phyloP scores from a whole-genome alignment of 2,113 vertebrate genomes.

The Shinisaurus crocodilurus region DNA sequence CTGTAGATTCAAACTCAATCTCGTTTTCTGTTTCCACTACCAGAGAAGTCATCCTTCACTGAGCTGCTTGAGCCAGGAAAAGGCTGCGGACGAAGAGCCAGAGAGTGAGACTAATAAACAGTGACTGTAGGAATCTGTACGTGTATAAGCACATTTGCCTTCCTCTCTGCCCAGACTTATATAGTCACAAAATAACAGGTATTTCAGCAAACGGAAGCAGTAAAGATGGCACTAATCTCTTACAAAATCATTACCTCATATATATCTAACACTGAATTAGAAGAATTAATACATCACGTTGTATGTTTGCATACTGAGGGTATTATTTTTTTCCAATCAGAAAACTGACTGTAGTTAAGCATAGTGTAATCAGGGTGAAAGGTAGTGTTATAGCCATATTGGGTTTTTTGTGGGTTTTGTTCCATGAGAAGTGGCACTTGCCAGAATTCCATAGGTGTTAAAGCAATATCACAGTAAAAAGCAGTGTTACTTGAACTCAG shows the following conservation, averaged over 20 bases:
- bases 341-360: background rate
- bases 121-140: conserved; percentile 68
- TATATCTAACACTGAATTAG: conserved; percentile 45
- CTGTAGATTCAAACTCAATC: conserved; percentile 78
- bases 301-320: background rate
- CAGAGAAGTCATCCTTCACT: conserved; percentile 71
- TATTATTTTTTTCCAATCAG: background rate
- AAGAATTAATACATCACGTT: conserved; percentile 54
- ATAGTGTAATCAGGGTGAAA: background rate
- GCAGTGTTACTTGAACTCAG: background rate
- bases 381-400: background rate
- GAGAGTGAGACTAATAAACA: conserved; percentile 63
- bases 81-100: conserved; percentile 48
- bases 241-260: conserved; percentile 38
- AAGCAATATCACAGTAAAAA: background rate
- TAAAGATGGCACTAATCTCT: conserved; percentile 56
- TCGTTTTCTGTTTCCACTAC: conserved; percentile 72
- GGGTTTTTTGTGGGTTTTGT: background rate
- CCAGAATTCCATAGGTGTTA: background rate
- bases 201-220: conserved; percentile 53
- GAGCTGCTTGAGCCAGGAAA: conserved; percentile 64
- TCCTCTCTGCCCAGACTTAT: conserved; percentile 8
- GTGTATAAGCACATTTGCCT: conserved; percentile 66
- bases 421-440: background rate
- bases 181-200: conserved; percentile 40